Conservation (phyloP, 1,140 invertebrate genomes). For the Brachionus plicatilis region DNA sequence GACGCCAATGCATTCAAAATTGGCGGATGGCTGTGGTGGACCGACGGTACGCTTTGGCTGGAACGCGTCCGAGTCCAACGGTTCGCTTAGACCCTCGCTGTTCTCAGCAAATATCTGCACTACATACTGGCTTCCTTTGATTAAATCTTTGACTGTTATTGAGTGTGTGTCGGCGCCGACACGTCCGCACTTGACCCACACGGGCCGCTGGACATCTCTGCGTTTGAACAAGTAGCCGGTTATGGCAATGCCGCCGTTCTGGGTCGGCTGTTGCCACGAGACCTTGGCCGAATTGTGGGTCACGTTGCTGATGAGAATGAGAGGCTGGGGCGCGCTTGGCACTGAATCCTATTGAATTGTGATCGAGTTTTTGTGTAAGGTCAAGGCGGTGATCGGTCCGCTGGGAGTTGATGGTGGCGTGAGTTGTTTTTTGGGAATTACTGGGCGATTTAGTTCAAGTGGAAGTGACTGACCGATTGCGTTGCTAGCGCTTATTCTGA, state of each 20-base stretch:
- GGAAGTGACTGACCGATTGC: slow-evolving; percentile 79
- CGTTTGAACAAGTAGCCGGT: slow-evolving; percentile 27
- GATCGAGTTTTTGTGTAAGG: slow-evolving; percentile 61
- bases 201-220: neutral
- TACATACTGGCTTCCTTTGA: slow-evolving; percentile 77
- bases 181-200: slow-evolving; percentile 33
- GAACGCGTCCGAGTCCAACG: slow-evolving; percentile 2
- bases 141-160: slow-evolving; percentile 73
- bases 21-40: slow-evolving; percentile 77
- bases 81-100: slow-evolving; percentile 69
- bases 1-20: slow-evolving; percentile 81
- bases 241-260: slow-evolving; percentile 86
- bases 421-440: slow-evolving; percentile 19
- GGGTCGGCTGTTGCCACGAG: slow-evolving; percentile 80
- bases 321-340: slow-evolving; percentile 75
- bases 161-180: slow-evolving; percentile 46
- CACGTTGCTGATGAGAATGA: slow-evolving; percentile 60
- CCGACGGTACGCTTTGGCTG: slow-evolving; percentile 28
- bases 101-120: slow-evolving; percentile 90
- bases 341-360: slow-evolving; percentile 68
- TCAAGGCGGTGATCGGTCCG: slow-evolving; percentile 62
- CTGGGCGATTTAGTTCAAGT: slow-evolving; percentile 45
- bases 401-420: slow-evolving; percentile 74
- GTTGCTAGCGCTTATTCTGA: slow-evolving; percentile 90
- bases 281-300: slow-evolving; percentile 68